Evolutionary conservation across 2,888 invertebrate genomes (phyloP), one percentile per base, ranked within the genome.

Genomic region (Cerastis leucographa): DNA sequence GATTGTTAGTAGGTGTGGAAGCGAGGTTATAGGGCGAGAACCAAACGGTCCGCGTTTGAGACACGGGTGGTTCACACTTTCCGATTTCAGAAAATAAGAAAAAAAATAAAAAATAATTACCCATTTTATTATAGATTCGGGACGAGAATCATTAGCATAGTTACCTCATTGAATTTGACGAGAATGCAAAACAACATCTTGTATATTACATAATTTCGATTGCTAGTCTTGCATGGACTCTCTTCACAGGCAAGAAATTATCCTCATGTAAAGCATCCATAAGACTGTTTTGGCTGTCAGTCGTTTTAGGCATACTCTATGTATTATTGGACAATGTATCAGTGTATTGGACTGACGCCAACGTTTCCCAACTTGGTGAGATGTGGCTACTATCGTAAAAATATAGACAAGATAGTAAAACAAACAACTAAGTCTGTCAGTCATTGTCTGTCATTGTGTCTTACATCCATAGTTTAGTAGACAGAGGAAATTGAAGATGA

Each of bases 271-370:
- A 78, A 81, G 40, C 22, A 29, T 25, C 17, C 40, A 42, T 54
- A 51, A 64, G 35, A 76, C 22, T 85, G 83, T 74, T 89, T 74
- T 89, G 87, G 87, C 87, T 87, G 83, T 83, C 87, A 86, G 80
- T 90, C 78, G 80, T 85, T 89, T 85, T 81, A 83, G 84, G 80
- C 84, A 78, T 88, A 84, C 88, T 85, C 86, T 85, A 77, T 87
- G 82, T 88, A 88, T 87, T 85, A 87, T 88, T 85, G 83, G 73
- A 90, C 88, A 87, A 88, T 89, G 89, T 90, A 87, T 89, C 84
- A 85, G 76, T 83, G 84, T 85, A 87, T 89, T 94, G 93, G 93
- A 88, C 29, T 77, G 6, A 25, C 64, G 92, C 93, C 94, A 94
- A 90, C 59, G 72, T 80, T 83, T 84, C 81, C 74, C 78, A 87